Evolutionary conservation across 30 jellyfish, hydroid and myxozoan genomes (phyloP).

Genomic region (Haliclystus octoradiatus): DNA sequence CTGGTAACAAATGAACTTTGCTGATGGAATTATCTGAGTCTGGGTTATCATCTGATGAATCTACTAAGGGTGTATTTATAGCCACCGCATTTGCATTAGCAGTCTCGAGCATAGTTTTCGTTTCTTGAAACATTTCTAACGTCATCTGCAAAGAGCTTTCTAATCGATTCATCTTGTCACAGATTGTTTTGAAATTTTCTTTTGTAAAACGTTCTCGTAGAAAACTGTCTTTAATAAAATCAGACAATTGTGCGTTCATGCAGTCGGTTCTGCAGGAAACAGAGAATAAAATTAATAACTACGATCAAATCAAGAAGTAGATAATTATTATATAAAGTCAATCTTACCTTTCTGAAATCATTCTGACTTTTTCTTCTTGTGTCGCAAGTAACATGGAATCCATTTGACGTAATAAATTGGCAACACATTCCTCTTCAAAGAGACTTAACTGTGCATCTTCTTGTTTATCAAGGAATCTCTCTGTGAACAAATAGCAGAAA

Average conservation of each 20-base stretch:
- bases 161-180: no score
- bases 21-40: no score
- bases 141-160: no score
- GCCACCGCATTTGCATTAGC: slow-evolving; percentile 8
- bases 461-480: no score
- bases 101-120: neutral
- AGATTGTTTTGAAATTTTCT: no score
- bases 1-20: no score
- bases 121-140: slow-evolving; percentile 1
- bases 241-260: slow-evolving; percentile 26
- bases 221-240: slow-evolving; percentile 33
- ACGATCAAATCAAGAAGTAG: no score
- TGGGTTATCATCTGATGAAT: neutral
- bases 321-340: no score
- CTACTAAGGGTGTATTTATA: neutral
- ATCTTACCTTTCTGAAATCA: slow-evolving; percentile 52
- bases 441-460: no score
- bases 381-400: slow-evolving; percentile 22
- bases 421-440: slow-evolving; percentile 63
- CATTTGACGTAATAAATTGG: slow-evolving; percentile 18
- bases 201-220: no score
- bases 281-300: neutral
- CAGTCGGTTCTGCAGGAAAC: slow-evolving; percentile 25
- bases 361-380: slow-evolving; percentile 37
- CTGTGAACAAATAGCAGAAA: no score